Evolutionary conservation across 2,113 vertebrate genomes (phyloP).

Genomic region (Limnothrissa miodon): DNA sequence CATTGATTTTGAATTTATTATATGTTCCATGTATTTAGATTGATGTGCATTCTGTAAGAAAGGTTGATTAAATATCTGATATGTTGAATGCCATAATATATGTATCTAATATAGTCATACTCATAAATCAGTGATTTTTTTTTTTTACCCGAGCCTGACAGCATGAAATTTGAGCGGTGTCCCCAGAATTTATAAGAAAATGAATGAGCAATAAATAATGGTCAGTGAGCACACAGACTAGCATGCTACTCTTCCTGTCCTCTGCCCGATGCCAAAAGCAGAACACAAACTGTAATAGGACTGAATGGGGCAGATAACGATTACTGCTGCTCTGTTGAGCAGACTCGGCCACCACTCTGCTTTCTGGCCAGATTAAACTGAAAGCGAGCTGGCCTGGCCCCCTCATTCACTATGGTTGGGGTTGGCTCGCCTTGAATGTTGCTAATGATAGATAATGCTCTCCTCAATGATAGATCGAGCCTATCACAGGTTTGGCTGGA

Average conservation of each 20-base stretch:
- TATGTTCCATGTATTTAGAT: not conserved
- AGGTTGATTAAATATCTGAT: not conserved
- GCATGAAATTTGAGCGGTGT: not conserved
- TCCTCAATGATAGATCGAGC: not conserved
- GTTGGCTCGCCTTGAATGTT: not conserved
- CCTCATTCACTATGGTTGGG: not conserved
- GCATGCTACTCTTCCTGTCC: not conserved
- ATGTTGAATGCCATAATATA: not conserved
- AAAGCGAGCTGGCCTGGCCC: slow-evolving; percentile 5
- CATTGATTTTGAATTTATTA: not conserved
- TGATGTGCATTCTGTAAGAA: not conserved
- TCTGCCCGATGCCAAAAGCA: not conserved
- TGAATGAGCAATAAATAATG: not conserved
- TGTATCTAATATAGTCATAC: not conserved
- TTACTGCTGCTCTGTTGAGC: slow-evolving; percentile 4
- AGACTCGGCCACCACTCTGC: not conserved
- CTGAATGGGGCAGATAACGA: slow-evolving; percentile 11
- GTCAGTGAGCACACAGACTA: not conserved
- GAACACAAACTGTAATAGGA: not conserved
- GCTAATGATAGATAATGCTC: slow-evolving; percentile 10
- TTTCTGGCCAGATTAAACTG: not conserved
- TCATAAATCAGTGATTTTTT: not conserved
- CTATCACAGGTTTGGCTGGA: not conserved
- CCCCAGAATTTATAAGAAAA: not conserved
- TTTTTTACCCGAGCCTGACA: not conserved